Conservation (phyloP, 2,113 vertebrate species). For the Microtus oregoni region DNA sequence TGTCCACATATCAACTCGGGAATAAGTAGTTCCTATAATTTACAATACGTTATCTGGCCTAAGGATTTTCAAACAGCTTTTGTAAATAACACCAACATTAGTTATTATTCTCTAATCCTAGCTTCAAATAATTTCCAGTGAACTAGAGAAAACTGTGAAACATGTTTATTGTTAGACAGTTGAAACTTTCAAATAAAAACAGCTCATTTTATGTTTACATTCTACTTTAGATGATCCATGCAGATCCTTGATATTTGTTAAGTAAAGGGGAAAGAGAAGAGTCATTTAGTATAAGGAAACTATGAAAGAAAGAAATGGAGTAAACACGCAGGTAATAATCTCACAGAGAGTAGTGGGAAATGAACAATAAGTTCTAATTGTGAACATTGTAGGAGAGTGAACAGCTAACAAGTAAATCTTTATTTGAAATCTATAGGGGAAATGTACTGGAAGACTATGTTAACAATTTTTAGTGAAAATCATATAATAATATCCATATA, state of each 20-base stretch:
- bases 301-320: neutral
- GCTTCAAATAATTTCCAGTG: neutral
- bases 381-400: neutral
- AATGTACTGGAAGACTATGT: neutral
- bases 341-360: neutral
- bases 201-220: neutral
- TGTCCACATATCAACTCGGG: too few relatives aligned
- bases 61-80: neutral
- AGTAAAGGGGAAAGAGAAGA: neutral
- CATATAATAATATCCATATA: neutral
- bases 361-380: neutral
- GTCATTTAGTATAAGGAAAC: neutral
- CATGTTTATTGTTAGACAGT: neutral
- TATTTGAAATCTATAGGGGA: neutral
- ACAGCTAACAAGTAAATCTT: neutral
- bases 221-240: neutral
- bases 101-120: neutral
- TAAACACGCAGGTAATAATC: neutral
- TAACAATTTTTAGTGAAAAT: conserved; percentile 35
- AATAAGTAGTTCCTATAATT: neutral
- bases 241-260: neutral
- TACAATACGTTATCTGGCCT: neutral
- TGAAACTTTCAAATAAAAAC: neutral
- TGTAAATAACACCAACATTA: neutral
- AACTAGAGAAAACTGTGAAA: neutral